A percentile compares a stretch with the other conserved stretches of the same genome.
Evolutionary conservation across 2,113 vertebrate genomes (phyloP).

Genomic region (Astur gentilis): DNA sequence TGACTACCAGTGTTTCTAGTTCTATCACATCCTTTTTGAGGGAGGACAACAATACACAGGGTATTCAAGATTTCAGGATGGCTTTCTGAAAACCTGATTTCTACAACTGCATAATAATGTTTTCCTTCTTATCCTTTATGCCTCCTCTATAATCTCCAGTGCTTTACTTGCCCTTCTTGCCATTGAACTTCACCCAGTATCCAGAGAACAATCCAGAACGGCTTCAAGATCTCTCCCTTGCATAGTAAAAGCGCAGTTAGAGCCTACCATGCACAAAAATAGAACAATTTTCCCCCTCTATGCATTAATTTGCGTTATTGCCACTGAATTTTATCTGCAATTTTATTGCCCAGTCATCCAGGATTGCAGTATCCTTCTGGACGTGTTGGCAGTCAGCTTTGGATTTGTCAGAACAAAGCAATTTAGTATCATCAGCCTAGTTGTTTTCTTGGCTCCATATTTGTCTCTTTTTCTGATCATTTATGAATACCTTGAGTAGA

Average conservation of each 20-base stretch:
- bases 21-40: neutral
- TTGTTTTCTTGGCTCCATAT: neutral
- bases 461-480: neutral
- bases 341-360: neutral
- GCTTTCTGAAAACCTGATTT: neutral
- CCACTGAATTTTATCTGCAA: neutral
- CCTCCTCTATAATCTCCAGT: neutral
- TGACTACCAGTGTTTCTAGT: neutral
- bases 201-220: neutral
- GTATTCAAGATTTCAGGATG: neutral
- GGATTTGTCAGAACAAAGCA: neutral
- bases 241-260: neutral
- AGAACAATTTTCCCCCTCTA: neutral
- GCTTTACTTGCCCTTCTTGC: neutral
- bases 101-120: neutral
- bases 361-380: neutral
- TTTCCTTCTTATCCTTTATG: neutral
- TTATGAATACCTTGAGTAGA: neutral
- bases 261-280: neutral
- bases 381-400: neutral
- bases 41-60: accelerated
- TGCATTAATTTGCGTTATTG: neutral
- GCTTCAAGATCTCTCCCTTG: neutral
- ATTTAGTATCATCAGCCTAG: neutral
- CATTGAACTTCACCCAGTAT: neutral